These are phyloP conservation scores for Notolabrus celidotus DNA, from an alignment of 2,797 vertebrate species.

Conservation along the genomic window DNA sequence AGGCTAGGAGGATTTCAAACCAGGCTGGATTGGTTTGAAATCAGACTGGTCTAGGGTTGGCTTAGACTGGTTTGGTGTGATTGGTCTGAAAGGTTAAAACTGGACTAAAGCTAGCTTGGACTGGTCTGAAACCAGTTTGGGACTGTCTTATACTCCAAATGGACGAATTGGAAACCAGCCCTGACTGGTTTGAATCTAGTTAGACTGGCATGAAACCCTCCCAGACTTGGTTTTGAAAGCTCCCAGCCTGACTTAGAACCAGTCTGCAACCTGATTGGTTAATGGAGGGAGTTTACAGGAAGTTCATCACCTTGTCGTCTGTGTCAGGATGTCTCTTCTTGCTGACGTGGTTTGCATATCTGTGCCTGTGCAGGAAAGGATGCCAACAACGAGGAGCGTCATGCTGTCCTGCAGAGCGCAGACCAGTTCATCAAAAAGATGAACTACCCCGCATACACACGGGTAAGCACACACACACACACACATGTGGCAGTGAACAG, in stretches of 20 bases:
- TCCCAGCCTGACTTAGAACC: too few relatives aligned
- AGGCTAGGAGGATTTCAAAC: too few relatives aligned
- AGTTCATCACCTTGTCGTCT: background rate
- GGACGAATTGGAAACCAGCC: too few relatives aligned
- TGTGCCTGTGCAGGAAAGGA: constrained; percentile 63
- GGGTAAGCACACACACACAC: constrained; percentile 29
- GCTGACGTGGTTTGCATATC: background rate
- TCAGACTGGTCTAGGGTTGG: too few relatives aligned
- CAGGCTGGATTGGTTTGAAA: too few relatives aligned
- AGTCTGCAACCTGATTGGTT: background rate
- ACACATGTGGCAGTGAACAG: background rate
- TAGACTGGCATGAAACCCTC: background rate
- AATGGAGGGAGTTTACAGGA: background rate
- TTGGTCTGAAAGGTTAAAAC: too few relatives aligned
- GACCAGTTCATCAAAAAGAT: constrained; percentile 73
- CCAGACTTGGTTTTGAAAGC: background rate
- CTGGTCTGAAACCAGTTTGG: background rate
- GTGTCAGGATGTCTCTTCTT: background rate
- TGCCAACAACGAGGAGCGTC: constrained; percentile 70
- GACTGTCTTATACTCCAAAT: background rate
- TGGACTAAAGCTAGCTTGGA: too few relatives aligned
- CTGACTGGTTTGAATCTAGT: background rate
- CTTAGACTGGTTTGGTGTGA: too few relatives aligned
- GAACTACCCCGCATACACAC: constrained; percentile 62
- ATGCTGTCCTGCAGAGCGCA: constrained; percentile 58